Evolutionary conservation across 2,113 vertebrate genomes (phyloP).

Genomic region (Anthoscopus minutus): DNA sequence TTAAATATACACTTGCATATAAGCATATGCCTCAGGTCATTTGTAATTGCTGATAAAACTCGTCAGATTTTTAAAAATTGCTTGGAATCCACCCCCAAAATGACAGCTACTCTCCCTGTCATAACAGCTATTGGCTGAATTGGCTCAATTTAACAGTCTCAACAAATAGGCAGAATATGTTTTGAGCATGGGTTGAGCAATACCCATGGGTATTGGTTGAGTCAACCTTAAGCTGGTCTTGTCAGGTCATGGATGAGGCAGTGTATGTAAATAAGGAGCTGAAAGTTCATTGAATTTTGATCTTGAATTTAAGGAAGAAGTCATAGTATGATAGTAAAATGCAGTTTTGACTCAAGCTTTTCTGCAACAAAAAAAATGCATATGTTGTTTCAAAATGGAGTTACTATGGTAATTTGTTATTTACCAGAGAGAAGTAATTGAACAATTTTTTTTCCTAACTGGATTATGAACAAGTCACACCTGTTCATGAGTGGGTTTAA

Average conservation of each 20-base stretch:
- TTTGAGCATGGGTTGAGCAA: not conserved
- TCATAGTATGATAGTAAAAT: not conserved
- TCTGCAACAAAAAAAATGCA: slow-evolving; percentile 11
- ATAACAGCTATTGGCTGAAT: not conserved
- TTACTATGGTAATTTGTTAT: slow-evolving; percentile 68
- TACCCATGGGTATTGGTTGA: no score
- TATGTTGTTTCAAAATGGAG: slow-evolving; percentile 35
- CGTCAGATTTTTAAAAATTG: not conserved
- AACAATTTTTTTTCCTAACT: slow-evolving; percentile 12
- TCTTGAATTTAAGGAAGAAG: not conserved
- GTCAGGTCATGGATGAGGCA: not conserved
- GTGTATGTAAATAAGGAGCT: not conserved
- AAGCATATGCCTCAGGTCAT: not conserved
- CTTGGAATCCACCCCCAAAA: not conserved
- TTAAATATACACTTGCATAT: not conserved
- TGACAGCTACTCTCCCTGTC: not conserved
- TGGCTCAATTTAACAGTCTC: not conserved
- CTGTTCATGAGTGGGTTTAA: slow-evolving; percentile 62
- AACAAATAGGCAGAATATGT: not conserved
- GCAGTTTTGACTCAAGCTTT: not conserved
- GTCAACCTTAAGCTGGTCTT: not conserved
- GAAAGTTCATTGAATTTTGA: not conserved
- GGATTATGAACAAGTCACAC: slow-evolving; percentile 65
- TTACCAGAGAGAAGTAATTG: slow-evolving; percentile 56
- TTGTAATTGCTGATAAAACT: not conserved